Evolutionary conservation across 2,113 vertebrate species (phyloP).

Genomic region (cattle (Bos taurus)): ARS-UCD2.0 NC_037336.1:35127001-35127500

Average conservation of each 20-base stretch:
- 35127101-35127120: background rate
- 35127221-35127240: background rate
- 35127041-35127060: background rate
- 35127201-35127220: background rate
- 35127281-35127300: background rate
- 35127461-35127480: fast-evolving
- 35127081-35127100: background rate
- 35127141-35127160: background rate
- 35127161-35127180: background rate
- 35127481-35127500: background rate
- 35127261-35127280: background rate
- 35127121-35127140: background rate
- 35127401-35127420: background rate
- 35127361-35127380: background rate
- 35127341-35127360: background rate
- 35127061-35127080: background rate
- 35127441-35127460: background rate
- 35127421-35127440: background rate
- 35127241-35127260: background rate
- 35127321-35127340: fast-evolving
- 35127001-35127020: no score
- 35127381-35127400: background rate
- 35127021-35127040: no score
- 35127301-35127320: background rate
- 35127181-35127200: background rate